Evolutionary conservation across 2,113 vertebrate species (phyloP).

Genomic region (Ranitomeya imitator): DNA sequence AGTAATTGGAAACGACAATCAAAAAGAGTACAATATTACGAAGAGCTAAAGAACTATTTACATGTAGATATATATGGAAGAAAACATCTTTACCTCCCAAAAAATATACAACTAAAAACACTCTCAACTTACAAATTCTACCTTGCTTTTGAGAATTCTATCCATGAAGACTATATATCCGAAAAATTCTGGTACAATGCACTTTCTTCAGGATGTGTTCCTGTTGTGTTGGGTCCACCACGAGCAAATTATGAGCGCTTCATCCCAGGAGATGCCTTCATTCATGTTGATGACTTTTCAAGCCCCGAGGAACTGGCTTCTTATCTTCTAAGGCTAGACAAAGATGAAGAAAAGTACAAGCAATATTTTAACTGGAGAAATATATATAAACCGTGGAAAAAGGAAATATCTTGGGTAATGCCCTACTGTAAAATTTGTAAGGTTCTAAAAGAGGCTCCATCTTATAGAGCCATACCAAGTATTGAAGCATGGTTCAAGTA

Average conservation of each 20-base stretch:
- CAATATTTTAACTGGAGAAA: slow-evolving; percentile 72
- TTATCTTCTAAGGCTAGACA: slow-evolving; percentile 65
- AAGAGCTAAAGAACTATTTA: slow-evolving; percentile 62
- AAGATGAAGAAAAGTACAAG: slow-evolving; percentile 62
- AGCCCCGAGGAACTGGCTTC: slow-evolving; percentile 63
- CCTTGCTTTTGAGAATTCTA: slow-evolving; percentile 81
- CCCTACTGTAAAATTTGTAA: slow-evolving; percentile 56
- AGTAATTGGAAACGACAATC: slow-evolving; percentile 59
- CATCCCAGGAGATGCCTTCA: slow-evolving; percentile 74
- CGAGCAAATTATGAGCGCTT: slow-evolving; percentile 69
- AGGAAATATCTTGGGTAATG: slow-evolving; percentile 52
- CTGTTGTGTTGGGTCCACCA: slow-evolving; percentile 74
- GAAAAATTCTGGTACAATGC: slow-evolving; percentile 80
- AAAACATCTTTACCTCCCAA: slow-evolving; percentile 29
- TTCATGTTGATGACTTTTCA: slow-evolving; percentile 75
- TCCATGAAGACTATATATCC: slow-evolving; percentile 73
- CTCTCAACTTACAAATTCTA: slow-evolving; percentile 70
- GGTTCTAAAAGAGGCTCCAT: slow-evolving; percentile 6
- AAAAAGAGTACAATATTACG: slow-evolving; percentile 61
- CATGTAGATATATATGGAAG: slow-evolving; percentile 66
- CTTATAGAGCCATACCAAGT: background rate
- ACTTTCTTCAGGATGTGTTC: slow-evolving; percentile 65
- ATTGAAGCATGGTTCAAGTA: slow-evolving; percentile 56
- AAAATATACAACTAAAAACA: no score
- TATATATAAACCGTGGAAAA: background rate